Conservation (phyloP, 2,797 vertebrate species). For the Mareca penelope region DNA sequence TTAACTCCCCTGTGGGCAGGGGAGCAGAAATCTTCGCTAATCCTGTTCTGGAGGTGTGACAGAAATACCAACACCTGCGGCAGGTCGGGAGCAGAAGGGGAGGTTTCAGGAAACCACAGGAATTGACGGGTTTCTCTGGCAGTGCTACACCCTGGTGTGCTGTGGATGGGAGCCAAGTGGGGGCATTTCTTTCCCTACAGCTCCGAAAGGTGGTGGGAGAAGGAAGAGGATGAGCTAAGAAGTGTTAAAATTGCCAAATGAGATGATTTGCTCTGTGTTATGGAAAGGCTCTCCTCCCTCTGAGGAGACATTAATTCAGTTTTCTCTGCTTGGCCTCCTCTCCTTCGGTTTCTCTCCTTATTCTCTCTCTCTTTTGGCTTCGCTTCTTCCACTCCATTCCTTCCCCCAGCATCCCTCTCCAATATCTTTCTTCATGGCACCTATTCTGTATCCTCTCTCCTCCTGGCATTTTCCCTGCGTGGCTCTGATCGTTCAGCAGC, state of each 20-base stretch:
- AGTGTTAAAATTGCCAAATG: background rate
- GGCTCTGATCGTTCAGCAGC: background rate
- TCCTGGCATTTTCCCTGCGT: background rate
- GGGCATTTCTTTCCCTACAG: background rate
- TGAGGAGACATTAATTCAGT: background rate
- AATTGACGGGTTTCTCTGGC: background rate
- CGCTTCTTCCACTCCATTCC: background rate
- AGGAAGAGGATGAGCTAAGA: background rate
- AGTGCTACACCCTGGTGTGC: background rate
- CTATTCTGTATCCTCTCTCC: background rate
- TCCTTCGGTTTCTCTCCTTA: background rate
- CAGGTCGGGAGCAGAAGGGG: background rate
- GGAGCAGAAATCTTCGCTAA: background rate
- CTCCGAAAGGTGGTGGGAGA: background rate
- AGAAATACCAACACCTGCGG: accelerated
- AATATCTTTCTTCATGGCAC: background rate
- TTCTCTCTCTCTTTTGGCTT: background rate
- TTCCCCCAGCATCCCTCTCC: background rate
- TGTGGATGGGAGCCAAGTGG: background rate
- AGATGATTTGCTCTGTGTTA: background rate
- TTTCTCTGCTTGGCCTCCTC: background rate
- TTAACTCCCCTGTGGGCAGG: accelerated
- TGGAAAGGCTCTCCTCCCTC: background rate
- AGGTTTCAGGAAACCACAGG: background rate
- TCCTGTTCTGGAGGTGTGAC: background rate